Base-by-base conservation (phyloP, 2,113 vertebrate genomes). In the Laterallus jamaicensis region DNA sequence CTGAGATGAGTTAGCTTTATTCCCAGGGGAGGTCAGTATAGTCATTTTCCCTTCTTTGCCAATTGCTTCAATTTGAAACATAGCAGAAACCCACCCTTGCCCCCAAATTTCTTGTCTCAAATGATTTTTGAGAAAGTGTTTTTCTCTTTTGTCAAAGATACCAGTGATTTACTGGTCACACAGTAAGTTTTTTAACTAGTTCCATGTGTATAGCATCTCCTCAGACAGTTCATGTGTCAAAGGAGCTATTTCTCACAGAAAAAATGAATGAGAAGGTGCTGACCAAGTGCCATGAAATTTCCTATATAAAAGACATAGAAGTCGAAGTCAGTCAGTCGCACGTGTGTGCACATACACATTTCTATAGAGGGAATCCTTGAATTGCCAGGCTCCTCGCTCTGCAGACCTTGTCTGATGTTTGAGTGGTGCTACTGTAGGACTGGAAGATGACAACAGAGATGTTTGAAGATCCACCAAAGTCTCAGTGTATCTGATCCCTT, bases 41-140 rank as follows among this genome's bases (percentile, higher is more conserved):
- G 85, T 54, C 66, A 85, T 89, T 93, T 78, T 22, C 77, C 70
- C 37, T 80, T 90, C 73, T 91, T 87, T 94, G 86, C 67, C 59
- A 89, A 79, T 68, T 71, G 95, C 82, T 94, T 95, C 93, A 59
- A 32, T 94, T 80, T 90, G 82, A 96, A 88, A 75, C 32, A 39
- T 6, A 52, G 80, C 76, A 95, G 78, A 96, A 76, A 71, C 81
- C 62, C 66, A 84, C 62, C 49, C 70, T 69, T 92, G 94, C 62
- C 66, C 84, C 81, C 35, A 79, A 31, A 88, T 95, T 82, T 93
- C 90, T 87, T 66, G 68, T 91, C 70, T 79, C 75, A 86, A 94
- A 84, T 11, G 17, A 83, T 92, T 96, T 91, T 84, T 82, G 89
- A 92, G 85, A 75, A 81, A 76, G 86, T 60, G 50, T 76, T 89